Percentiles rank a stretch among this genome's conserved stretches.
These are phyloP conservation scores for Netelia melanura DNA, from an alignment of 2,888 invertebrate species.

Conservation along the genomic window DNA sequence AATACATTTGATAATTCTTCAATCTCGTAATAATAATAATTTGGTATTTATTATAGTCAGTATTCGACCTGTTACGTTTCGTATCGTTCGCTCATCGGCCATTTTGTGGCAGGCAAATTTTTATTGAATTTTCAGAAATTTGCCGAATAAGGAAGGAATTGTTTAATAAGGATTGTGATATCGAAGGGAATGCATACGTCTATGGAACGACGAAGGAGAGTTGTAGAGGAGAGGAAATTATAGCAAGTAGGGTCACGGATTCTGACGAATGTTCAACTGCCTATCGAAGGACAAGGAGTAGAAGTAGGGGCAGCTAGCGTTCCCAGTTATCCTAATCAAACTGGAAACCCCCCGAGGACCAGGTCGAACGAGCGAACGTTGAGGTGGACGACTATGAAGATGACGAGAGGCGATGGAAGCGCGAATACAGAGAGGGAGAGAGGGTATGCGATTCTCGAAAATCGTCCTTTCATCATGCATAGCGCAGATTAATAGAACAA, in stretches of 20 bases:
- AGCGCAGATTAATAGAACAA: slow-evolving; percentile 14
- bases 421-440: slow-evolving; percentile 20
- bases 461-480: slow-evolving; percentile 11
- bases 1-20: too few relatives aligned
- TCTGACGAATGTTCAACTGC: slow-evolving; percentile 3
- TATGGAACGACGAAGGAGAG: background rate
- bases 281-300: background rate
- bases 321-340: slow-evolving; percentile 64
- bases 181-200: background rate
- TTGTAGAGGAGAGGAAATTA: background rate
- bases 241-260: slow-evolving; percentile 14
- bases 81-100: too few relatives aligned
- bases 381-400: slow-evolving; percentile 24
- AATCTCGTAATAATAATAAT: too few relatives aligned
- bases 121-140: too few relatives aligned
- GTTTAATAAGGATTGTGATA: too few relatives aligned
- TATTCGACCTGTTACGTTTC: too few relatives aligned
- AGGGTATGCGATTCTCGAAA: background rate
- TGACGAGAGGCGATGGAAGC: background rate
- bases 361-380: slow-evolving; percentile 19
- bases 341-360: slow-evolving; percentile 37
- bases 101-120: too few relatives aligned
- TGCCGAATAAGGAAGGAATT: too few relatives aligned
- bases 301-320: slow-evolving; percentile 8
- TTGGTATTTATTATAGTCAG: too few relatives aligned